Evolutionary conservation across 2,113 vertebrate species (phyloP), one percentile per base, ranked within the genome.

Genomic region (Hoplias malabaricus): DNA sequence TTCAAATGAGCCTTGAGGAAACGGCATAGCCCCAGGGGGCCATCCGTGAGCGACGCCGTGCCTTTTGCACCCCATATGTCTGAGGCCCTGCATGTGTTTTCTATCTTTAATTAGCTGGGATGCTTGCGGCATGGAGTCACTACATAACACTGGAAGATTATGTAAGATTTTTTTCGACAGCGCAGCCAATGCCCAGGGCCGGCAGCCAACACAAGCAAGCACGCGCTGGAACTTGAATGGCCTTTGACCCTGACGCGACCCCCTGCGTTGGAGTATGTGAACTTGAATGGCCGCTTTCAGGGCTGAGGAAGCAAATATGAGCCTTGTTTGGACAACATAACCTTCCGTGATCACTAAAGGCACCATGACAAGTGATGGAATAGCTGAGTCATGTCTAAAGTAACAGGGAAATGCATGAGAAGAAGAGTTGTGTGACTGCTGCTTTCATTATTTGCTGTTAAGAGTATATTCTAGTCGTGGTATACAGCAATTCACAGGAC

Each of bases 51-150:
- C 23, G 65, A 62, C 62, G 36, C 61, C 34, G 53, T 48, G 62
- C 67, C 33, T 71, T 57, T 71, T 72, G 50, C 69, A 0, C 56
- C 63, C 57, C 76, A 50, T 72, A 84, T 69, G 78, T 74, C 76
- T 80, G 42, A 77, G 63, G 29, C 50, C 46, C 50, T 21, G 54
- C 77, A 80, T 65, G 57, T 80, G 76, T 82, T 83, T 84, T 81
- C 27, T 25, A 62, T 83, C 76, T 40, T 81, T 81, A 84, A 84
- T 83, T 78, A 82, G 77, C 27, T 16, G 21, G 56, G 74, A 84
- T 81, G 69, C 62, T 84, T 80, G 77, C 56, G 31, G 59, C 36
- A 73, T 74, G 46, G 48, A 16, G 79, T 86, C 70, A 79, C 36
- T 34, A 78, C 81, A 86, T 82, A 82, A 79, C 57, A 9, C 7